These are phyloP conservation scores for Epinephelus malabaricus DNA, from an alignment of 2,797 vertebrate genomes.

Conservation along the genomic window DNA sequence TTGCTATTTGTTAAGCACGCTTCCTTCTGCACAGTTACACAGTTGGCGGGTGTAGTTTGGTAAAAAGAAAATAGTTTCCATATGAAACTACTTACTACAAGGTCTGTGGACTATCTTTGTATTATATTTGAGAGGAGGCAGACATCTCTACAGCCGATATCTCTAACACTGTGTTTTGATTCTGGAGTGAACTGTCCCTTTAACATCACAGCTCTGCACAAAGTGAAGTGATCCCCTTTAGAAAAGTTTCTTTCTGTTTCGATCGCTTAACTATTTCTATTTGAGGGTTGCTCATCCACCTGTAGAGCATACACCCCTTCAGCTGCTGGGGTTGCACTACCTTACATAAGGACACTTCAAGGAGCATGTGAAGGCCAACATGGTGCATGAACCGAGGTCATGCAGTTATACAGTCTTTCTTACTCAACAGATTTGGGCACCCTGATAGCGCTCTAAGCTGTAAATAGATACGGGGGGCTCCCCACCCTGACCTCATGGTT, in stretches of 20 bases:
- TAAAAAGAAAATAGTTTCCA: no score
- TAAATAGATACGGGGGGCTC: constrained; percentile 22
- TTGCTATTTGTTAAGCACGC: no score
- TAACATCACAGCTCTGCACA: no score
- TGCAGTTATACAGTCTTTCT: neutral
- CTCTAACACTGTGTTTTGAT: no score
- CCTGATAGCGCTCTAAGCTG: constrained; percentile 4
- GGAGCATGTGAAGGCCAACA: constrained; percentile 22
- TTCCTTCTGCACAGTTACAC: no score
- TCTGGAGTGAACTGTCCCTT: no score
- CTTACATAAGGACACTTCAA: neutral
- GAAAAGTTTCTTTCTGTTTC: neutral
- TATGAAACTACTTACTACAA: no score
- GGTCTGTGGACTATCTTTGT: no score
- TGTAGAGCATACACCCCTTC: neutral
- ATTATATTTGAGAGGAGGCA: no score
- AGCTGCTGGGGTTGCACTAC: neutral
- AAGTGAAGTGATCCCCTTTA: no score
- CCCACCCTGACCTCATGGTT: constrained; percentile 44
- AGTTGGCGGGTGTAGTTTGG: no score
- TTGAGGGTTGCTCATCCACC: neutral
- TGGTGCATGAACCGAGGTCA: constrained; percentile 36
- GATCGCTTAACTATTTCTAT: neutral
- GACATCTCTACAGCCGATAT: no score
- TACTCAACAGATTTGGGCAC: constrained; percentile 8